A percentile compares a stretch with the other conserved stretches of the same genome.
Evolutionary conservation across 2,113 vertebrate species (phyloP).

Genomic region (Azemiops feae): DNA sequence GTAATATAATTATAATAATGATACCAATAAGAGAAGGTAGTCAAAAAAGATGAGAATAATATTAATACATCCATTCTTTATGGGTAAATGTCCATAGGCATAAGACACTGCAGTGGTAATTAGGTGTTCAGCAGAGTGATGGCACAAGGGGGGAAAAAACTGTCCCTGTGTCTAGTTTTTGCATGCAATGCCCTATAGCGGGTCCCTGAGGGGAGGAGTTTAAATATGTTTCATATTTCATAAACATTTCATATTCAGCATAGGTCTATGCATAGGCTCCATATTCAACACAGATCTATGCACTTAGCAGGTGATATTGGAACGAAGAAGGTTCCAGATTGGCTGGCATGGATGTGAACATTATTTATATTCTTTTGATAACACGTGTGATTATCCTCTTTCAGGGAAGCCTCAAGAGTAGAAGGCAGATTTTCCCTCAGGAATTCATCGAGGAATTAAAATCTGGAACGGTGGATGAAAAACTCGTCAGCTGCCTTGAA

Average conservation of each 20-base stretch:
- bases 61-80: background rate
- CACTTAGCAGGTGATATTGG: background rate
- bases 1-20: too few relatives aligned
- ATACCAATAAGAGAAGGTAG: too few relatives aligned
- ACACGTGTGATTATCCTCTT: constrained; percentile 32
- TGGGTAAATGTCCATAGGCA: background rate
- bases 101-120: background rate
- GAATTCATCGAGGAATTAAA: constrained; percentile 93
- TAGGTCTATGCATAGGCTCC: too few relatives aligned
- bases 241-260: too few relatives aligned
- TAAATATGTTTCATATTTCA: background rate
- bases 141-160: background rate
- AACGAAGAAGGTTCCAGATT: background rate
- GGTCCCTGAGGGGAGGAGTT: background rate
- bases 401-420: constrained; percentile 87
- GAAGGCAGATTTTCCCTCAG: constrained; percentile 86
- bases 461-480: constrained; percentile 85
- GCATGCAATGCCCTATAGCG: background rate
- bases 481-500: constrained; percentile 87
- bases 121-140: background rate
- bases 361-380: background rate
- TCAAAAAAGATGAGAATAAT: too few relatives aligned
- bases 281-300: background rate
- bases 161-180: background rate
- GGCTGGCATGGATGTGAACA: background rate